Percentiles rank a stretch among this genome's conserved stretches.
Conservation (phyloP, 2,113 vertebrate genomes). For the Saccopteryx bilineata region DNA sequence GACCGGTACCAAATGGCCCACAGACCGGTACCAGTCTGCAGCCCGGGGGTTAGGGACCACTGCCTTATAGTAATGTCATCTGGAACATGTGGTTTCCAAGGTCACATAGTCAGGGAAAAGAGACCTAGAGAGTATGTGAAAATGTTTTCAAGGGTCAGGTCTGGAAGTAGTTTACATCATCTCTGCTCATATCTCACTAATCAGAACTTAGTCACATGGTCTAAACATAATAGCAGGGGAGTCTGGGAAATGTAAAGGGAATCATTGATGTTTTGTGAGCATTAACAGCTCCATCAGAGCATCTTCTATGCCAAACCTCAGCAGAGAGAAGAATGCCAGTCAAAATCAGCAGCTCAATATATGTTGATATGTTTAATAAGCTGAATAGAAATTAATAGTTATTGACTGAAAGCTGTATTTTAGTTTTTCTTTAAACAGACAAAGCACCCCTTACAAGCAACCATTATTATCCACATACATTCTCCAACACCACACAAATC, state of each 20-base stretch:
- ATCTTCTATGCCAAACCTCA: background rate
- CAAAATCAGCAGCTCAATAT: background rate
- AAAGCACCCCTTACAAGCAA: constrained; percentile 15
- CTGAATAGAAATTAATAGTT: constrained; percentile 27
- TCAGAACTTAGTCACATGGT: background rate
- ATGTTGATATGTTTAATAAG: background rate
- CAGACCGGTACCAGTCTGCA: too few relatives aligned
- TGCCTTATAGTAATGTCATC: background rate
- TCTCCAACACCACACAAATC: background rate
- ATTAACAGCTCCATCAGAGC: background rate
- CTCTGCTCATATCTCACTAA: background rate
- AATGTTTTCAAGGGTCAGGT: background rate
- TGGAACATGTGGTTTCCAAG: background rate
- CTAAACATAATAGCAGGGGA: background rate
- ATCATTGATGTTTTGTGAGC: background rate
- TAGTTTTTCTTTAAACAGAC: constrained; percentile 31
- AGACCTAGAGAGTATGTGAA: background rate
- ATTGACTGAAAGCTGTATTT: constrained; percentile 10
- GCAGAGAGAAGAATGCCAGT: background rate
- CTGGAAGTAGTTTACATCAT: background rate
- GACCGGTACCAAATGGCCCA: too few relatives aligned
- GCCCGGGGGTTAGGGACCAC: too few relatives aligned
- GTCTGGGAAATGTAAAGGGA: background rate
- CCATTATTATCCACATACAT: background rate
- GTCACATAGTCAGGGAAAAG: background rate